These are phyloP conservation scores for Thinocorus orbignyianus DNA, from an alignment of 2,113 vertebrate species.

Conservation along the genomic window DNA sequence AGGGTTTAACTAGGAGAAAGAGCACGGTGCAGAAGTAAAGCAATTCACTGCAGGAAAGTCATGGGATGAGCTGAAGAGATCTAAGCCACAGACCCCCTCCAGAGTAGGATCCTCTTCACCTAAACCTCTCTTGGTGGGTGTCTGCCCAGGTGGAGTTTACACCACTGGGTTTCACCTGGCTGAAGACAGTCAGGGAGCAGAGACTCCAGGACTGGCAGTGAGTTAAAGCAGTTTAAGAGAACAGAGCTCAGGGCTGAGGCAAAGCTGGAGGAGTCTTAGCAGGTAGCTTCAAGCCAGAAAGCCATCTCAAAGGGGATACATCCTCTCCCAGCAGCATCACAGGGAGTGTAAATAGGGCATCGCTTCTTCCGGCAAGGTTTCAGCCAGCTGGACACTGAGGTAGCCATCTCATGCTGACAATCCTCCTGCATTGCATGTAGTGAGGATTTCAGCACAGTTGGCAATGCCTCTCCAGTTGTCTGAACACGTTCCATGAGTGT, in stretches of 20 bases:
- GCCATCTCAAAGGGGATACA: not conserved
- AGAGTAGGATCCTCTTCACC: not conserved
- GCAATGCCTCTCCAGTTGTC: not conserved
- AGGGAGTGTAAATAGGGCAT: rapidly evolving
- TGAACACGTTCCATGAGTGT: rapidly evolving
- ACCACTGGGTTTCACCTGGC: not conserved
- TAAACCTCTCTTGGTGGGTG: not conserved
- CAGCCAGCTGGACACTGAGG: not conserved
- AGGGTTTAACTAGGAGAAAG: not conserved
- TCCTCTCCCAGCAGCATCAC: not conserved
- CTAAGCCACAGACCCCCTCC: not conserved
- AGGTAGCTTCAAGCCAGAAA: not conserved
- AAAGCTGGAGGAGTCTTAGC: not conserved
- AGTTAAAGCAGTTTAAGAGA: not conserved
- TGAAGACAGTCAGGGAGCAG: not conserved
- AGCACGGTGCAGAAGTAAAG: not conserved
- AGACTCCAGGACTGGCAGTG: not conserved
- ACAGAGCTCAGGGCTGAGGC: not conserved
- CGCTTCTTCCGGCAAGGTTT: not conserved
- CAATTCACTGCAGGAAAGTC: not conserved
- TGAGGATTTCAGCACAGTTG: not conserved
- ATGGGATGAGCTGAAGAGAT: not conserved
- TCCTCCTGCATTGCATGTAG: rapidly evolving
- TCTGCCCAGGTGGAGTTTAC: too few species aligned
- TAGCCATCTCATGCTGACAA: not conserved